phyloP scores from a whole-genome alignment of 2,888 invertebrate species.

The Ochropleura leucogaster region DNA sequence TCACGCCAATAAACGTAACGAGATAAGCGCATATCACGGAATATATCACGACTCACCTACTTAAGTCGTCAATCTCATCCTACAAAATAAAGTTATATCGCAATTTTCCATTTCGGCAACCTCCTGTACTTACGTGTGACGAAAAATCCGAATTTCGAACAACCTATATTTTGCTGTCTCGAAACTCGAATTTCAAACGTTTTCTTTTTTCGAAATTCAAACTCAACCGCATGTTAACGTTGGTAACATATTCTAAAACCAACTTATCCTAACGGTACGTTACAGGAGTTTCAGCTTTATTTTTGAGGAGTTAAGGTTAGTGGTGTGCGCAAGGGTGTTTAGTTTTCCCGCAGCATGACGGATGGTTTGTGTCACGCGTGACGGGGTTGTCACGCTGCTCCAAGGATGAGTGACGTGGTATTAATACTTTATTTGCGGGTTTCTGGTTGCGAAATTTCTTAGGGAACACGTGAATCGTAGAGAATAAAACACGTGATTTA shows the following conservation, averaged over 20 bases:
- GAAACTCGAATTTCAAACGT: conserved; percentile 43
- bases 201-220: conserved; percentile 17
- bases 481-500: conserved; percentile 42
- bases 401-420: conserved; percentile 80
- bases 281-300: conserved; percentile 62
- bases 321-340: conserved; percentile 50
- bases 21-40: conserved; percentile 77
- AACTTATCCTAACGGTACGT: conserved; percentile 36
- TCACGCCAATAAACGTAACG: conserved; percentile 72
- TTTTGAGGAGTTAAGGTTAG: conserved; percentile 24
- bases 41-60: conserved; percentile 79
- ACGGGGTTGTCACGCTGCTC: conserved; percentile 83
- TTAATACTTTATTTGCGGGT: conserved; percentile 77
- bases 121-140: conserved; percentile 82
- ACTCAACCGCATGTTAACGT: conserved; percentile 58
- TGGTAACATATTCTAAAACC: conserved; percentile 72
- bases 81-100: conserved; percentile 88
- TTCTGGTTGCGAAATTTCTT: conserved; percentile 62
- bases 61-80: conserved; percentile 87
- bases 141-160: conserved; percentile 74
- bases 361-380: conserved; percentile 86
- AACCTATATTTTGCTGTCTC: conserved; percentile 53
- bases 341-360: conserved; percentile 82
- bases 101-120: conserved; percentile 87
- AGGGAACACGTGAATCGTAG: conserved; percentile 40